These are phyloP conservation scores for Vulpes ferrilata DNA, from an alignment of 2,113 vertebrate species.

Conservation along the genomic window DNA sequence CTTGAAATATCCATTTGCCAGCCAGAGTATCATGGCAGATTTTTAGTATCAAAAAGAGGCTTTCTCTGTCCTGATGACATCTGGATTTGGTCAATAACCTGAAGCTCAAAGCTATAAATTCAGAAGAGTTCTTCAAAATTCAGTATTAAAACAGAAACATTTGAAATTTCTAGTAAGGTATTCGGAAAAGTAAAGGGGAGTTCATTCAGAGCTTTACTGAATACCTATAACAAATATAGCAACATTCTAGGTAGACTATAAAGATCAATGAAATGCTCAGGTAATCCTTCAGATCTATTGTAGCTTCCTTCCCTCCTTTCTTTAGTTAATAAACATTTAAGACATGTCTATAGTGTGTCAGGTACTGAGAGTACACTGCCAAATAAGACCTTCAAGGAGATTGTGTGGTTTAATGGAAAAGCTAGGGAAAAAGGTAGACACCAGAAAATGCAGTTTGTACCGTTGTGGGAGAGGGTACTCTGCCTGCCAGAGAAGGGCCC, in stretches of 20 bases:
- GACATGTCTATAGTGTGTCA: background rate
- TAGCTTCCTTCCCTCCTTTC: background rate
- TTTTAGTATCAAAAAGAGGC: conserved; percentile 18
- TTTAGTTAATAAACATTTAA: conserved; percentile 31
- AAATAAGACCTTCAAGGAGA: background rate
- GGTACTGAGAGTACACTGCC: background rate
- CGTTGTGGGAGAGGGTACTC: background rate
- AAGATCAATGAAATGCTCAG: background rate
- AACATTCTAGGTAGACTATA: background rate
- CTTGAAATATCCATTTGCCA: background rate
- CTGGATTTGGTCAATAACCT: background rate
- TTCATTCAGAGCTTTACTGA: background rate
- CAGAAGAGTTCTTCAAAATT: conserved; percentile 12
- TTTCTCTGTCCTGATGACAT: background rate
- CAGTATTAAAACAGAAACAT: background rate
- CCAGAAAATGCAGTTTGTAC: background rate
- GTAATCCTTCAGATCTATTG: background rate
- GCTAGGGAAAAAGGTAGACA: background rate
- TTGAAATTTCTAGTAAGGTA: background rate
- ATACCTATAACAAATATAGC: background rate
- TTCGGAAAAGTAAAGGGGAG: background rate
- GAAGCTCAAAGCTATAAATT: background rate
- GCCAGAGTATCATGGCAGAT: background rate
- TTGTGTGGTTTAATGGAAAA: background rate
- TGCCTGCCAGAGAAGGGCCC: background rate